Percentiles rank a stretch among this genome's conserved stretches.
These are phyloP conservation scores for Rhinolophus ferrumequinum DNA, from an alignment of 2,113 vertebrate species.

Conservation along the genomic window DNA sequence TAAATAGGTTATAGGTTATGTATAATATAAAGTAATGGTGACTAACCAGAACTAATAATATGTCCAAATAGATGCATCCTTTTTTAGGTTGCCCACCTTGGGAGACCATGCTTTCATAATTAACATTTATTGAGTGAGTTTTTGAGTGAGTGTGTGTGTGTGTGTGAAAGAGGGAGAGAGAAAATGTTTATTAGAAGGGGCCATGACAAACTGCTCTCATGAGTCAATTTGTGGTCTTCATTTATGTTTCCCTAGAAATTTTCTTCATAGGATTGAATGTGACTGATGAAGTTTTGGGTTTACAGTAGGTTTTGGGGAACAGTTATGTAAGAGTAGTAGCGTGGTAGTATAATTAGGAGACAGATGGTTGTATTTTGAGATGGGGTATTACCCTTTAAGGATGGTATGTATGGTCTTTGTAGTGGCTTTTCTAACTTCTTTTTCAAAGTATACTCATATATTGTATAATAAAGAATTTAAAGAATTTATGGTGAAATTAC, in stretches of 20 bases:
- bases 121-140: neutral
- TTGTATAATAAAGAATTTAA: neutral
- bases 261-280: neutral
- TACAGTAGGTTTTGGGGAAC: neutral
- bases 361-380: slow-evolving; percentile 41
- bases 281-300: neutral
- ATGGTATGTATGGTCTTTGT: neutral
- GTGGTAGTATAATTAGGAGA: slow-evolving; percentile 7
- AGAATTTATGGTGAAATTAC: neutral
- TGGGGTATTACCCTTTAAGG: slow-evolving; percentile 13
- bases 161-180: neutral
- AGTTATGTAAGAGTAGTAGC: slow-evolving; percentile 4
- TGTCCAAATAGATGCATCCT: neutral
- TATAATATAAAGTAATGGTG: neutral
- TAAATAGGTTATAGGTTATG: too few relatives aligned
- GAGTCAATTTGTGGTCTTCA: neutral
- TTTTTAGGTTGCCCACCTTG: neutral
- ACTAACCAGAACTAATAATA: neutral
- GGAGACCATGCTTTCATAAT: neutral
- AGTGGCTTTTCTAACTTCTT: neutral
- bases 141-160: neutral
- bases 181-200: neutral
- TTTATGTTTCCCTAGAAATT: neutral
- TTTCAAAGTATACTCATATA: slow-evolving; percentile 26
- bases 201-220: neutral